Evolutionary conservation across 2,113 vertebrate genomes (phyloP).

Genomic region (Xerus inauris): DNA sequence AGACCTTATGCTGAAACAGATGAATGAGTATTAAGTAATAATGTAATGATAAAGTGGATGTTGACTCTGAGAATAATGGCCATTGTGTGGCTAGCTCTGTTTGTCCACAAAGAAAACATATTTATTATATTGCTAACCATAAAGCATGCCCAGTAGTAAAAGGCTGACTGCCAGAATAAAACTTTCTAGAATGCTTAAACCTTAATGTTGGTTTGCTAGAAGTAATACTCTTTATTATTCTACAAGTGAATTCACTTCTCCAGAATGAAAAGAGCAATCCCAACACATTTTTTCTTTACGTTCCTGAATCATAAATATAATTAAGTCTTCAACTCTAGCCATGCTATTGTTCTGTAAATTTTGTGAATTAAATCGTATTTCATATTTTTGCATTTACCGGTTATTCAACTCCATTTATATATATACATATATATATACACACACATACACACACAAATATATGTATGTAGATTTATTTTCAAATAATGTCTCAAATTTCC

Average conservation of each 20-base stretch:
- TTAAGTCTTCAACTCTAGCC: conserved; percentile 23
- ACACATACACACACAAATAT: neutral
- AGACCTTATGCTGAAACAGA: neutral
- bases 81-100: neutral
- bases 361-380: conserved; percentile 49
- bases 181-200: neutral
- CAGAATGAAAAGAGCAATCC: conserved; percentile 28
- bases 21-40: neutral
- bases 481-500: conserved; percentile 15
- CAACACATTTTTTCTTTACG: neutral
- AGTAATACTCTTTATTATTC: conserved; percentile 39
- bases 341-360: conserved; percentile 52
- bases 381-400: conserved; percentile 14
- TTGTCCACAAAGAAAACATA: conserved; percentile 25
- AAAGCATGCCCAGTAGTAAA: conserved; percentile 17
- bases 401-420: neutral
- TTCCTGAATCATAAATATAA: conserved; percentile 60
- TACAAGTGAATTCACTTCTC: conserved; percentile 10
- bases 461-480: conserved; percentile 50
- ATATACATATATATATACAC: conserved; percentile 8
- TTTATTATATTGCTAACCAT: neutral
- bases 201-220: neutral
- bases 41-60: neutral
- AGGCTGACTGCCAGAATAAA: neutral
- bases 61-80: neutral